Evolutionary conservation across 2,888 invertebrate genomes (phyloP), one percentile per base, ranked within the genome.

Genomic region (Flexamia atlantica): DNA sequence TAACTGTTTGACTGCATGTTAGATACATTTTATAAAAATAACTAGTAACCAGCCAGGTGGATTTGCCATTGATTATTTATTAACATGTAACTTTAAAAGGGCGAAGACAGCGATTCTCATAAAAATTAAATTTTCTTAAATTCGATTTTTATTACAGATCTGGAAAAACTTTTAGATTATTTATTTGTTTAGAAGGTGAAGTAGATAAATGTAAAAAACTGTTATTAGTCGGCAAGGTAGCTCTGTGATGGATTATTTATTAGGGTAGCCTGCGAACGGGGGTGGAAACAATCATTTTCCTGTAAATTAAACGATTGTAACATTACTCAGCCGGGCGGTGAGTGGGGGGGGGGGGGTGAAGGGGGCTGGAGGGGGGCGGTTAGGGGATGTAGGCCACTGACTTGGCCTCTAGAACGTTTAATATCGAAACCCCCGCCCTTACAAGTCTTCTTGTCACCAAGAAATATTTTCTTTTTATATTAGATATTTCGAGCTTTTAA

Each of bases 211-310:
- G 9, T 7, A 36, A 36, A 36, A 36, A 4, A 4, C 36, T 36
- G 36, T 36, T 36, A 36, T 9, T 36, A 36, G 36, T 7, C 36
- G 36, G 46, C 14, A 14, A 46, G 46, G 17, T 17, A 46, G 46
- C 7, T 46, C 46, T 46, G 53, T 23, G 10, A n/a, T 53, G 20
- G 20, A 7, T 23, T 53, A 23, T 20, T 53, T 53, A 23, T 4
- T 20, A 53, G 23, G 53, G 20, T 53, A 1, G 53, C 7, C 46
- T 53, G 20, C 23, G 23, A 23, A 23, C 23, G 20, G 53, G 20
- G 23, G 20, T 53, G 72, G 72, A 40, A 72, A 72, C 72, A 70
- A 70, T 70, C 42, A 72, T 72, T 72, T 72, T 40, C 40, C 72
- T 40, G 42, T 72, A 40, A 72, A 72, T 72, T 72, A 72, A 72